Base-by-base conservation (phyloP, 2,113 vertebrate species). In the Camelus dromedarius region DNA sequence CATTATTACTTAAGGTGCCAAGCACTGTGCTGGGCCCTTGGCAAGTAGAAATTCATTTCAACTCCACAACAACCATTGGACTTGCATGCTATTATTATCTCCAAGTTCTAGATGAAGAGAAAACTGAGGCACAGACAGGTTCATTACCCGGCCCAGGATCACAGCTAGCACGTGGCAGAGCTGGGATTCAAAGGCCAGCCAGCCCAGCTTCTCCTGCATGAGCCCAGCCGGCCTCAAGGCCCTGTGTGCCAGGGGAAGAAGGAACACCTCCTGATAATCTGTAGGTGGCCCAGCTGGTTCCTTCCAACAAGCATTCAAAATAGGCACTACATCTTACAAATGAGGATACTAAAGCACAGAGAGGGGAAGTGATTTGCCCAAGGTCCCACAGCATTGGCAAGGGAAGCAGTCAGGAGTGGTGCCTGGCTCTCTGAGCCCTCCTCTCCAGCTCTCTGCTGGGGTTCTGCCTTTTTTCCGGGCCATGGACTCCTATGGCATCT, bases 121-220 rank as follows among this genome's bases (percentile, higher is more conserved):
- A 81, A 52, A 58, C 60, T 18, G 92, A 62, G 62, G 56, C 52
- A 46, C 32, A 12, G 30, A 35, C 48, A 20, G 22, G 48, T 32
- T 35, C 48, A 52, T 60, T 18, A 7, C 46, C 20, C 42, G 56
- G 69, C 42, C 75, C n/a, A 50, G 66, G 18, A 54, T 11, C 66
- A 38, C 28, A 52, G 79, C 3, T 15, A 30, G 30, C 14, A 87
- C 22, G 56, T 0, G 70, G 28, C 81, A 88, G n/a, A 79, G 60
- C 69, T 24, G n/a, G n/a, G 42, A 28, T 11, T 54, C 28, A 0
- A 28, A 88, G 28, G 3, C 5, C 8, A 26, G 81, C 48, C 64
- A 66, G 35, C 28, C 28, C 35, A 26, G 28, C 10, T 42, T 32
- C 46, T 12, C 19, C 22, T 1, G 0, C 42, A 6, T 0, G 0